Conservation (phyloP, 37 sponge, comb jelly and placozoan species). For the Ephydatia muelleri region DNA sequence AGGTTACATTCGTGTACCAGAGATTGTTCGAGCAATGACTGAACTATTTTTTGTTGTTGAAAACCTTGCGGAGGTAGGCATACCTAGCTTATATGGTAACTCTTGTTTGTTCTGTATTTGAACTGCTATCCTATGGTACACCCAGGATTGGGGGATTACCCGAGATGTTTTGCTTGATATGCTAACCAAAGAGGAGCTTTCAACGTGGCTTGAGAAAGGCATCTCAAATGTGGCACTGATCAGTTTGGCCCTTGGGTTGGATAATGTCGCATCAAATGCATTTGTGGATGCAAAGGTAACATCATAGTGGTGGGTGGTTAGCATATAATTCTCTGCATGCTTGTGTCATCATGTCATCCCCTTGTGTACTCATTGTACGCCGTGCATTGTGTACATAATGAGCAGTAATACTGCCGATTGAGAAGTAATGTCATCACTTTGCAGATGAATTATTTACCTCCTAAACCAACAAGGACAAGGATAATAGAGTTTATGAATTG, state of each 20-base stretch:
- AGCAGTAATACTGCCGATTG: no score
- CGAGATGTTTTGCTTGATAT: constrained; percentile 62
- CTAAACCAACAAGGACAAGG: neutral
- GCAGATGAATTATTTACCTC: neutral
- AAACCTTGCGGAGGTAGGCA: constrained; percentile 58
- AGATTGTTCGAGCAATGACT: constrained; percentile 65
- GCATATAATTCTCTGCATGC: no score
- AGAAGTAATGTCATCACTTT: no score
- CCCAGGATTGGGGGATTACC: constrained; percentile 59
- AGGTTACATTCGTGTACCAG: constrained; percentile 42
- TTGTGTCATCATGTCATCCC: no score
- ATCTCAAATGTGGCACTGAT: constrained; percentile 73
- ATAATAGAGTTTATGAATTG: neutral
- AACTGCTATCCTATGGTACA: neutral
- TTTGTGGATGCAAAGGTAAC: constrained; percentile 74
- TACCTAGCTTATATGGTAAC: neutral
- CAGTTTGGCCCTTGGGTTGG: constrained; percentile 59
- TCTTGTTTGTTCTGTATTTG: neutral
- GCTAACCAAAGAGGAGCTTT: constrained; percentile 51
- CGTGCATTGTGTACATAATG: no score
- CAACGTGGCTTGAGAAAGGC: constrained; percentile 69
- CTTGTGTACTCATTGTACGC: no score
- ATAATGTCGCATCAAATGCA: constrained; percentile 41
- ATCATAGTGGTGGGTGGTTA: neutral
- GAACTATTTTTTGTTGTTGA: constrained; percentile 82